A percentile compares a stretch with the other conserved stretches of the same genome.
These are phyloP conservation scores for Lamprologus tigripictilis DNA, from an alignment of 2,113 vertebrate species.

Conservation along the genomic window DNA sequence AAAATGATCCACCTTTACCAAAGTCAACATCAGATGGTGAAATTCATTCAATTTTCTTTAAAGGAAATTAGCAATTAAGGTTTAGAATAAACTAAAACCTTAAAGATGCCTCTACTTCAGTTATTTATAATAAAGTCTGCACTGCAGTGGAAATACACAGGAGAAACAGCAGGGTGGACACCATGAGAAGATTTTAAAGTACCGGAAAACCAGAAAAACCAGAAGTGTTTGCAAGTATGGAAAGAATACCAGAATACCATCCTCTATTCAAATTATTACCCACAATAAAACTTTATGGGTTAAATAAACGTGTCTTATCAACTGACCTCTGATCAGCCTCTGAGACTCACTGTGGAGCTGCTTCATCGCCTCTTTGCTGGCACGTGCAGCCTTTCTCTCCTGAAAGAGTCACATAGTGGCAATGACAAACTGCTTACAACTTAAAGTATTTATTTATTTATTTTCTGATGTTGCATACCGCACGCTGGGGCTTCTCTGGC, in stretches of 20 bases:
- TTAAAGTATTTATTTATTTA: background rate
- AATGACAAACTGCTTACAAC: background rate
- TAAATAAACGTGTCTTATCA: background rate
- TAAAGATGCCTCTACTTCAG: background rate
- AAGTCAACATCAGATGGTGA: background rate
- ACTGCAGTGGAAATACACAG: background rate
- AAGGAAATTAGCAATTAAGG: background rate
- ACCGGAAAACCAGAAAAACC: accelerated
- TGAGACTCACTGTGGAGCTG: constrained; percentile 93
- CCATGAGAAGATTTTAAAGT: background rate
- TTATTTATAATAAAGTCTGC: background rate
- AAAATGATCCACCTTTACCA: background rate
- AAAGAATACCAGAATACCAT: accelerated
- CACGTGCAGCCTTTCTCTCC: constrained; percentile 89
- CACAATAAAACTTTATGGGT: background rate
- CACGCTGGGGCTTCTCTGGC: constrained; percentile 50
- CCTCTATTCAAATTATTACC: background rate
- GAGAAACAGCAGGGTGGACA: background rate
- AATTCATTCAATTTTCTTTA: background rate
- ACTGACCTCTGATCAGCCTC: constrained; percentile 87
- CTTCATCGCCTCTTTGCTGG: constrained; percentile 90
- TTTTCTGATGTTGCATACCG: constrained; percentile 18
- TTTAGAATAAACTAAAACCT: background rate
- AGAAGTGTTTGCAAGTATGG: background rate
- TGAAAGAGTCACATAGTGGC: constrained; percentile 30